Base-by-base conservation (phyloP, 2,113 vertebrate genomes). In the Campylomormyrus numenius region DNA sequence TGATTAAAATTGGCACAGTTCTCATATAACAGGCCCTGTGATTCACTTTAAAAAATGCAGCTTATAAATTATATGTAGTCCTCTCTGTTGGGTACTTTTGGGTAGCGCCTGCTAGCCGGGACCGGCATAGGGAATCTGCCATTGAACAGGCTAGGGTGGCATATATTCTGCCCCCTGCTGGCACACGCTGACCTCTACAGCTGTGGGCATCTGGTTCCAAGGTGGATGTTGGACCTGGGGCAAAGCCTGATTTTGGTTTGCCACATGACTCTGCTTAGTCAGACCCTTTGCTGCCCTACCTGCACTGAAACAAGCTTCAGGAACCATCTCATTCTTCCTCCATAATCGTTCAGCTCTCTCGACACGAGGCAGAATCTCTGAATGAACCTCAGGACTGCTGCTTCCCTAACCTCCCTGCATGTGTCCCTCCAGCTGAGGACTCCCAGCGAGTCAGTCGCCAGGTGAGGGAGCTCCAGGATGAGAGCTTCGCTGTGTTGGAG, bases 401-500 rank as follows among this genome's bases (percentile, higher is more conserved):
- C 48, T 66, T 19, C 35, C 19, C 45, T 39, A 11, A 90, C 66
- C 84, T n/a, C 27, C n/a, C 84, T 50, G 19, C 42, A 45, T 87
- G 92, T 91, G 27, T 70, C 46, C 0, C 92, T 92, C 46, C 93
- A 98, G 97, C 92, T 89, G 94, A 91, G 89, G 95, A 96, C 88
- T 88, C 91, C 89, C 94, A 94, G 77, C 92, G 93, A 77, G 91
- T 95, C n/a, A 89, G 35, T 48, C 93, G 92, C 88, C 93, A 94
- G 6, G 94, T 95, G 86, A 93, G 91, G 87, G 91, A 90, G 49
- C 91, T 95, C 87, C 94, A 96, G 90, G 91, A 88, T 24, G 94
- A 96, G 89, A 90, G 94, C 88, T 93, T 90, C 27, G 0, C 1
- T 0, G 95, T 91, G 91, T 92, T 83, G 90, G 92, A 96, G 87